Conservation (phyloP, 1,140 invertebrate species). For the Radopholus similis region DNA sequence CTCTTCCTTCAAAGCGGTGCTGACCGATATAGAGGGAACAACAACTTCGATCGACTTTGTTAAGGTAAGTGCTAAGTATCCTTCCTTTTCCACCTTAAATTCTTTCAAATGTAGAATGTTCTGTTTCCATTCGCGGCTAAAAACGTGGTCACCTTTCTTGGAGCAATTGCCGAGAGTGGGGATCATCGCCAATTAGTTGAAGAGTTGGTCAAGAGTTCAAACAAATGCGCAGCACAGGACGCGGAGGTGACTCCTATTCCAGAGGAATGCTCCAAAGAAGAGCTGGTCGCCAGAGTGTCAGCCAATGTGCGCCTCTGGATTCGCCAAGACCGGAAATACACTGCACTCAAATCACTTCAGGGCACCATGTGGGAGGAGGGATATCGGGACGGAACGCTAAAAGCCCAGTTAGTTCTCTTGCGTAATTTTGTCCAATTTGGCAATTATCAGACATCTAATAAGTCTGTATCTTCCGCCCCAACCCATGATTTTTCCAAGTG, state of each 20-base stretch:
- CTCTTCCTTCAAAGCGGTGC: constrained; percentile 18
- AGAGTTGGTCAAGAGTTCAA: constrained; percentile 7
- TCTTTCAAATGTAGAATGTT: constrained; percentile 65
- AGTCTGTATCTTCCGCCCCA: too few relatives aligned
- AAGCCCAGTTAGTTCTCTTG: constrained; percentile 69
- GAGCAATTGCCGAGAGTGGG: constrained; percentile 34
- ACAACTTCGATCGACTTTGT: constrained; percentile 75
- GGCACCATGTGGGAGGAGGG: constrained; percentile 81
- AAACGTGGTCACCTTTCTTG: constrained; percentile 71
- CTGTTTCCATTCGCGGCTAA: constrained; percentile 76
- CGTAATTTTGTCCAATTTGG: neutral
- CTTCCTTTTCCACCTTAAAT: too few relatives aligned
- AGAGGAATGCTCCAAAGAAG: neutral
- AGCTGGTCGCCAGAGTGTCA: constrained; percentile 21
- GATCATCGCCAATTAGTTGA: neutral
- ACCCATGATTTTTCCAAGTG: constrained; percentile 17
- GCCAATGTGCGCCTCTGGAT: constrained; percentile 48
- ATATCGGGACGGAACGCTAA: constrained; percentile 72
- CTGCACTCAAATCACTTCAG: constrained; percentile 78
- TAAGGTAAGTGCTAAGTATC: constrained; percentile 59
- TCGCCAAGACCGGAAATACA: constrained; percentile 39
- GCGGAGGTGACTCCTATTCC: too few relatives aligned
- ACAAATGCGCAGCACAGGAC: constrained; percentile 1
- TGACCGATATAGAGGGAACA: constrained; percentile 74
- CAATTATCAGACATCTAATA: too few relatives aligned